A percentile compares a stretch with the other conserved stretches of the same genome.
phyloP scores from a whole-genome alignment of 2,888 invertebrate genomes.

The Harmothoe impar region DNA sequence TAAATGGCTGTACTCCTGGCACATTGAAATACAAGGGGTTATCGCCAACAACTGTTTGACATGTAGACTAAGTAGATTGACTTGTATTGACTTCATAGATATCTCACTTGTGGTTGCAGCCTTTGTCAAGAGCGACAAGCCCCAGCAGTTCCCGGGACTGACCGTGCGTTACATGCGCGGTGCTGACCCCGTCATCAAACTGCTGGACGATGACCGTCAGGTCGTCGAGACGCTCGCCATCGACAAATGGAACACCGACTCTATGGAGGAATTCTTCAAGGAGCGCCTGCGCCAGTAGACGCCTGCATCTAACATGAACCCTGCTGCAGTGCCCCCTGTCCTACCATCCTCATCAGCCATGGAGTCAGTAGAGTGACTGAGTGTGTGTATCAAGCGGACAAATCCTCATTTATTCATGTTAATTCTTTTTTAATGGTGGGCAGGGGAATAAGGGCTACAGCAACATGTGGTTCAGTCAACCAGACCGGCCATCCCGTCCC shows the following conservation, averaged over 20 bases:
- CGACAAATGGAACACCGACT: constrained; percentile 99
- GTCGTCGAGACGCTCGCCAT: constrained; percentile 94
- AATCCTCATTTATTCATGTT: neutral
- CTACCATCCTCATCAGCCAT: neutral
- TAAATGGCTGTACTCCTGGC: too few species aligned
- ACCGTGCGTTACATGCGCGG: constrained; percentile 96
- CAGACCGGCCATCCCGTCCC: neutral
- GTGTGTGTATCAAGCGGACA: neutral
- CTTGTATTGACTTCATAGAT: too few species aligned
- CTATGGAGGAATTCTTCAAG: constrained; percentile 96
- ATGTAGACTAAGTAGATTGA: too few species aligned
- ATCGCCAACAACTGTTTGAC: too few species aligned
- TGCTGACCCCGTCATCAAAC: constrained; percentile 95
- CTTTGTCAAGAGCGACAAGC: constrained; percentile 96
- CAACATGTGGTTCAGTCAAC: neutral
- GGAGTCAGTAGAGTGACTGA: neutral
- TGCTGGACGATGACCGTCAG: constrained; percentile 91
- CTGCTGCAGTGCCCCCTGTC: neutral
- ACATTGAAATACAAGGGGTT: too few species aligned
- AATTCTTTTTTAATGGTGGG: neutral
- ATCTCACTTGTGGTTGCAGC: constrained; percentile 85
- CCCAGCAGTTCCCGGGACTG: constrained; percentile 94
- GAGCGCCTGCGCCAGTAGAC: constrained; percentile 87
- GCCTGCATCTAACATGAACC: neutral
- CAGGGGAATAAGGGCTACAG: neutral